phyloP scores from a whole-genome alignment of 1,140 invertebrate genomes.

The Drosophila repleta region DNA sequence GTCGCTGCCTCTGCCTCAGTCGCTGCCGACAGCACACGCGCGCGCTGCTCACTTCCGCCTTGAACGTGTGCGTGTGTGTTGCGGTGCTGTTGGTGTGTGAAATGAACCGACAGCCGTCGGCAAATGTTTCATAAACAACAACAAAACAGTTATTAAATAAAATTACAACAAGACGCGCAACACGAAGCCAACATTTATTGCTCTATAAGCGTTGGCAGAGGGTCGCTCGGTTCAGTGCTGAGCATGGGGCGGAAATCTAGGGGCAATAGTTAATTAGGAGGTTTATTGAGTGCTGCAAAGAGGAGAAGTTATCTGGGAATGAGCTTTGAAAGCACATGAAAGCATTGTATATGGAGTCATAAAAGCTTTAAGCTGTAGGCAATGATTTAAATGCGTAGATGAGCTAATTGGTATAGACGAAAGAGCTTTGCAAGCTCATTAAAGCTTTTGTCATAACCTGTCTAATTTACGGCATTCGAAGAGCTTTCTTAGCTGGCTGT shows the following conservation, averaged over 20 bases:
- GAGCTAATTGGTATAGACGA: background rate
- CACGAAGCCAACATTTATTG: slow-evolving; percentile 30
- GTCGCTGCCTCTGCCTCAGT: background rate
- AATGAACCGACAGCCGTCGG: slow-evolving; percentile 76
- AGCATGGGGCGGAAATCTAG: background rate
- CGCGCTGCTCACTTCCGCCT: slow-evolving; percentile 65
- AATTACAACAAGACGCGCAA: slow-evolving; percentile 55
- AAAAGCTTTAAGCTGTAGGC: too few species aligned
- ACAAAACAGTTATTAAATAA: slow-evolving; percentile 78
- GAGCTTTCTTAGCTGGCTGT: background rate
- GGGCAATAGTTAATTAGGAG: background rate
- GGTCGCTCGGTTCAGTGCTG: slow-evolving; percentile 5
- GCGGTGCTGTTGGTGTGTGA: slow-evolving; percentile 50
- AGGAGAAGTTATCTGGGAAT: too few species aligned
- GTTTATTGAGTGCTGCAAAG: background rate
- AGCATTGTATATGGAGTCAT: background rate
- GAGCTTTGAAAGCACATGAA: background rate
- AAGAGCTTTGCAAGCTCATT: background rate
- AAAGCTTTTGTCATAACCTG: background rate
- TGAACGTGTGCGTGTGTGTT: slow-evolving; percentile 29
- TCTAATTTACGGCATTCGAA: background rate
- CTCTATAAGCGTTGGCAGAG: slow-evolving; percentile 6
- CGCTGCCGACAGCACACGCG: slow-evolving; percentile 35
- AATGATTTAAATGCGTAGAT: too few species aligned
- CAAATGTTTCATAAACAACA: slow-evolving; percentile 79